Percentiles rank a stretch among this genome's conserved stretches.
Evolutionary conservation across 2,888 invertebrate genomes (phyloP).

Genomic region (Parnassius apollo): DNA sequence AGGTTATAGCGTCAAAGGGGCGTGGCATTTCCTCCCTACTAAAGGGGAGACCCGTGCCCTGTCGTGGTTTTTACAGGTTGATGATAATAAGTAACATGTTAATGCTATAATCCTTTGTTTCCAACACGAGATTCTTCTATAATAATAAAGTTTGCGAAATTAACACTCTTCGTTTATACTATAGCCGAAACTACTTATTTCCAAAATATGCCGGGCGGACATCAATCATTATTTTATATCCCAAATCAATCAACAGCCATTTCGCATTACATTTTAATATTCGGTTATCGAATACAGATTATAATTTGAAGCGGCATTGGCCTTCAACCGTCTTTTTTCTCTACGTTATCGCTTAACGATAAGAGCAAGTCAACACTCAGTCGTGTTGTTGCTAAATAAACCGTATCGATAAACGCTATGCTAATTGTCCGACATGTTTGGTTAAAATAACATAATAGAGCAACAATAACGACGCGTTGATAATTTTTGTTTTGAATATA

Average conservation of each 20-base stretch:
- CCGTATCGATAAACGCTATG: constrained; percentile 38
- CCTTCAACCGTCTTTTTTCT: constrained; percentile 17
- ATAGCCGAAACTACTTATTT: too few species aligned
- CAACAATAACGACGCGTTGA: neutral
- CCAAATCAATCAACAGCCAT: neutral
- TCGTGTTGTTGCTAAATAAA: constrained; percentile 40
- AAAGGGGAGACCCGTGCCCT: too few species aligned
- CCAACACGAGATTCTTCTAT: too few species aligned
- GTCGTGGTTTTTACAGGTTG: too few species aligned
- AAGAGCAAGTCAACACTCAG: constrained; percentile 43
- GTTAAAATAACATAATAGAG: constrained; percentile 20
- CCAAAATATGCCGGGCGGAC: too few species aligned
- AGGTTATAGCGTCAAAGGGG: too few species aligned
- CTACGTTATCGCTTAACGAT: constrained; percentile 34
- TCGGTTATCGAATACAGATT: constrained; percentile 15
- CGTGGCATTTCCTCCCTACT: too few species aligned
- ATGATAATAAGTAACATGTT: too few species aligned
- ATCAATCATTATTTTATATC: too few species aligned
- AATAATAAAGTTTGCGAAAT: too few species aligned
- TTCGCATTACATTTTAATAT: constrained; percentile 8
- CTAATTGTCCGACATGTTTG: constrained; percentile 35
- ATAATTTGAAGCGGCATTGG: constrained; percentile 11
- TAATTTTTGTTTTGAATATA: neutral
- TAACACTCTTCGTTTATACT: too few species aligned
- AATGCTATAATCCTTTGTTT: too few species aligned